These are phyloP conservation scores for Loris lydekkerianus DNA, from an alignment of 2,797 vertebrate species.

Conservation along the genomic window DNA sequence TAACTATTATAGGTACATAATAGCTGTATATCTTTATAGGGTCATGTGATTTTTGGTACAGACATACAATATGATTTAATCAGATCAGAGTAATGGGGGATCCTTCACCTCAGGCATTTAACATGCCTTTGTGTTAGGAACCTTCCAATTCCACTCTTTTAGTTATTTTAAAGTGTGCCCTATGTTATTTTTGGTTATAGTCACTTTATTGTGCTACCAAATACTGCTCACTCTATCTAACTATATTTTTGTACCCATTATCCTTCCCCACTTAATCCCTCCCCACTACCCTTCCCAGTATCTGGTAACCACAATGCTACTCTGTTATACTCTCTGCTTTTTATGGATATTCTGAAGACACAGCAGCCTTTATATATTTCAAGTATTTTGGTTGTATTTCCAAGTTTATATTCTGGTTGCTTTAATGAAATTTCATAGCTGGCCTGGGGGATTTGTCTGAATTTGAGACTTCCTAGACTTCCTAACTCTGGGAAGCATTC, in stretches of 20 bases:
- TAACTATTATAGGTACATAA: background rate
- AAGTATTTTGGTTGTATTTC: background rate
- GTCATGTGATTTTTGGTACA: background rate
- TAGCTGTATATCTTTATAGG: background rate
- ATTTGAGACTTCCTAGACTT: background rate
- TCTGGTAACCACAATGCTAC: background rate
- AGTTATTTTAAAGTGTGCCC: background rate
- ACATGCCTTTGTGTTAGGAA: background rate
- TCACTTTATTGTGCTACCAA: background rate
- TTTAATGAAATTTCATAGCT: constrained; percentile 13
- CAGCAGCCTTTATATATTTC: background rate
- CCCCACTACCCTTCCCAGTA: too few relatives aligned
- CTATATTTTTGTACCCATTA: background rate
- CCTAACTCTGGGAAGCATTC: background rate
- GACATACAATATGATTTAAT: background rate
- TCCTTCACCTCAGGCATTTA: background rate
- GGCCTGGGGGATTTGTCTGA: background rate
- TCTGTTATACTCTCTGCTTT: background rate
- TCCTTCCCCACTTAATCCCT: background rate
- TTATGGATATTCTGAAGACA: background rate
- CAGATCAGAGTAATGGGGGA: background rate
- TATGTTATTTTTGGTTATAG: background rate
- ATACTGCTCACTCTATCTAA: background rate
- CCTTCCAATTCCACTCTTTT: background rate
- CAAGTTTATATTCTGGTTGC: background rate